Base-by-base conservation (phyloP, 2,113 vertebrate species). In the Gobius niger region DNA sequence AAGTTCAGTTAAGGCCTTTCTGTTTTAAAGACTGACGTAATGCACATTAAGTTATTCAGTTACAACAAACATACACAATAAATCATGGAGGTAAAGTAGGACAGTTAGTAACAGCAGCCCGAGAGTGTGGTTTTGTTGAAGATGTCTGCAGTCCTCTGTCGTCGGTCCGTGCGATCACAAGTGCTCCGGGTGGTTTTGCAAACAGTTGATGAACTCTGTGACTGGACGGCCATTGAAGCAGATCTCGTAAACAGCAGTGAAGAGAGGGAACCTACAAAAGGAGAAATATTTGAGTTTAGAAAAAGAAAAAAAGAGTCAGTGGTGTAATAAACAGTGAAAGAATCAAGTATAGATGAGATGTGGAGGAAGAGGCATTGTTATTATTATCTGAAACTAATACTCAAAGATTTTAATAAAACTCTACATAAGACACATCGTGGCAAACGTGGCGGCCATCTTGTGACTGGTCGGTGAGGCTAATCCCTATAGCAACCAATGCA, bases 101-200 rank as follows among this genome's bases (percentile, higher is more conserved):
- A 47, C 9, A 44, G 9, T 41, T 60, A 54, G n/a, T 9, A 44
- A 40, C 40, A 44, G 57, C 57, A 8, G 14, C 13, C 6, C 10
- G 10, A 19, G 15, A 13, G 13, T 9, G 42, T 34, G 11, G 53
- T 54, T 54, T 15, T 6, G 12, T 12, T 50, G 6, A 54, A 54
- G 52, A 54, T 24, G 9, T 54, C 47, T 14, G 47, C 15, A 1
- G 70, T 50, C 47, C 46, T 50, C 47, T 15, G 8, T 16, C 65
- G 11, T 16, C 53, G 44, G 42, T 14, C 19, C 42, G 10, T 5
- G 7, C 24, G 18, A 47, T 92, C 70, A 99, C 82, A 94, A 89
- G 86, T 99, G 98, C 67, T 95, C 95, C 1, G 98, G 98, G 79
- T 99, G 98, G 89, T 94, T 95, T 89, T 98, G 97, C 74, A 99